Conservation (phyloP, 2,888 invertebrate genomes). For the Diogma glabrata region DNA sequence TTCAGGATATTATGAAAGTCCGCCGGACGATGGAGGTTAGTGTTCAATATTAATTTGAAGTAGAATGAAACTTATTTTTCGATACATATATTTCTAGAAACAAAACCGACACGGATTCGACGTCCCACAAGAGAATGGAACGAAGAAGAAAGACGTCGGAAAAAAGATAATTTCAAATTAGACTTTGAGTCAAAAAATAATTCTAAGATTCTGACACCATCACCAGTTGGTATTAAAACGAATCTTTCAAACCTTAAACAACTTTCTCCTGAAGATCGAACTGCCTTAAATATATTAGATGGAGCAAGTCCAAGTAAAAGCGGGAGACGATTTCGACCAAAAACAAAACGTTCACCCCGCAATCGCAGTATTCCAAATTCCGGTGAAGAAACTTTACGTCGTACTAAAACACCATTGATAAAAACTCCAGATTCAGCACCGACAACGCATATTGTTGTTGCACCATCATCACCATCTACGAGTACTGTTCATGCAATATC, state of each 20-base stretch:
- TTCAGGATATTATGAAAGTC: constrained; percentile 64
- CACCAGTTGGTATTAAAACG: constrained; percentile 34
- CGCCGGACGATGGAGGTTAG: constrained; percentile 44
- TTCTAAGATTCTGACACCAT: constrained; percentile 27
- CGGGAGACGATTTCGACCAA: constrained; percentile 37
- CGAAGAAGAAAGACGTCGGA: constrained; percentile 57
- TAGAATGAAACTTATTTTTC: too few relatives aligned
- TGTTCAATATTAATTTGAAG: not conserved
- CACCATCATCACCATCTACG: not conserved
- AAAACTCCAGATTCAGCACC: constrained; percentile 17
- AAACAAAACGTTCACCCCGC: constrained; percentile 33
- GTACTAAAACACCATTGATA: constrained; percentile 10
- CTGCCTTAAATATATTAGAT: constrained; percentile 23
- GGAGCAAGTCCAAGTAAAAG: constrained; percentile 32
- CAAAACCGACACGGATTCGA: constrained; percentile 17
- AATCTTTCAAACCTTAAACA: constrained; percentile 21
- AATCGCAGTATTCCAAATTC: constrained; percentile 24
- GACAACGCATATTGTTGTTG: not conserved
- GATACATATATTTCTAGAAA: constrained; percentile 15
- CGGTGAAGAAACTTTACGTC: constrained; percentile 27
- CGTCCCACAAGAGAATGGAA: constrained; percentile 41
- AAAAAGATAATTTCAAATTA: constrained; percentile 63
- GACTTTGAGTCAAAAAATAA: constrained; percentile 43
- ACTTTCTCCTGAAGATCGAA: constrained; percentile 29
- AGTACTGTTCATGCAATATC: not conserved